Evolutionary conservation across 2,113 vertebrate species (phyloP), one percentile per base, ranked within the genome.

Genomic region (Alectura lathami): DNA sequence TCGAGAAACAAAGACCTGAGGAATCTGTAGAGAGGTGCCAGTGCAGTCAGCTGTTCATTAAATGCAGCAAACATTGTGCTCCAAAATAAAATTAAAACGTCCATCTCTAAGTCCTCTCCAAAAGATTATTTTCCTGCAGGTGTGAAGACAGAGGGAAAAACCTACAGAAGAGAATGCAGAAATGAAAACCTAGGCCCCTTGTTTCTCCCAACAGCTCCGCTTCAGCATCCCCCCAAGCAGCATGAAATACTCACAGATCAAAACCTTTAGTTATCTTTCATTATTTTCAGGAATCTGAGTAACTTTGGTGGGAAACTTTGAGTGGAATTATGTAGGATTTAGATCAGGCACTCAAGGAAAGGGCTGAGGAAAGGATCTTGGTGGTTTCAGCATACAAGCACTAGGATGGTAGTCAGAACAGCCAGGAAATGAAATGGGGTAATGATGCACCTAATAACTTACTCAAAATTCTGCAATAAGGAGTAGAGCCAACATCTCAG

Each of bases 391-490:
- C 45, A 11, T 60, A 32, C 36, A 64, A 81, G 51, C 43, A 64
- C 24, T 40, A 86, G 76, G 57, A 82, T 90, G 81, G 83, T 91
- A 96, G 86, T 86, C 69, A 64, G 86, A 97, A 53, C 56, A 94
- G 88, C 69, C 92, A 94, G 94, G 88, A 96, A 96, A 96, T 94
- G 92, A 94, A 96, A 82, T 88, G 69, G 88, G 40, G 86, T 94
- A 94, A 95, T 92, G 92, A 92, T 96, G 90, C 95, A 97, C 93
- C 96, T 95, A 94, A 97, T 96, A 96, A 96, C 92, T 94, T 88
- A 94, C 94, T 93, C 94, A 92, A 93, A 96, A 90, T 73, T 93
- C 88, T 91, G 69, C 86, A 94, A 40, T 14, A 68, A 86, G 94
- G 95, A 97, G 81, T 76, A 76, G 73, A 95, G 95, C 93, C 95